Evolutionary conservation across 2,888 invertebrate species (phyloP).

Genomic region (Tenodera sinensis): DNA sequence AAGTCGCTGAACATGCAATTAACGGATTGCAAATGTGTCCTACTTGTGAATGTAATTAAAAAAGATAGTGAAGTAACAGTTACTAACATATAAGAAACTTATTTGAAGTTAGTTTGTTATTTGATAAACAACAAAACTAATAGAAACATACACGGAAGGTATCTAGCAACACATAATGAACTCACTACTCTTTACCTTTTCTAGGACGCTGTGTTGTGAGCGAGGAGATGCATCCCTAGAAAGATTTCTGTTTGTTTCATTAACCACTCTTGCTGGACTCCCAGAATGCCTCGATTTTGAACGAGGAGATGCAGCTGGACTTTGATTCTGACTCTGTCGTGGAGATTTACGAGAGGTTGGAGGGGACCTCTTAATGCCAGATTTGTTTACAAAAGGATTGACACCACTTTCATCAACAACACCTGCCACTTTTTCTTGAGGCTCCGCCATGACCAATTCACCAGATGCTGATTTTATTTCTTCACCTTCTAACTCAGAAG

Average conservation of each 20-base stretch:
- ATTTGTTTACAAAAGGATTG: neutral
- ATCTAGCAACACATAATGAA: neutral
- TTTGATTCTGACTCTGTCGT: neutral
- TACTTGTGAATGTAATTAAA: no score
- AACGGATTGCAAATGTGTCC: no score
- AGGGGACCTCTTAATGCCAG: neutral
- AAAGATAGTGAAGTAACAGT: no score
- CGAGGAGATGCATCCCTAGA: neutral
- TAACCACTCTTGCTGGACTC: neutral
- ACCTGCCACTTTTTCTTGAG: neutral
- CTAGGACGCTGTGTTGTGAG: neutral
- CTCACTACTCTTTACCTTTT: neutral
- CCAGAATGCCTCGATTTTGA: neutral
- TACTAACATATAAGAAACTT: no score
- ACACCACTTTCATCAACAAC: neutral
- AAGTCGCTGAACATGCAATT: no score
- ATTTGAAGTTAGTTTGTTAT: no score
- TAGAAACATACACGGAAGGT: no score
- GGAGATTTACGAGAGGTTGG: constrained; percentile 1
- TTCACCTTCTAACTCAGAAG: neutral
- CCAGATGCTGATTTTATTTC: neutral
- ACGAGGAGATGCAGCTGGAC: neutral
- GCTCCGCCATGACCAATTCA: neutral
- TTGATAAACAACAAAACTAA: no score
- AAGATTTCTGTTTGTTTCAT: neutral